These are phyloP conservation scores for Dromiciops gliroides DNA, from an alignment of 2,113 vertebrate species.

Conservation along the genomic window DNA sequence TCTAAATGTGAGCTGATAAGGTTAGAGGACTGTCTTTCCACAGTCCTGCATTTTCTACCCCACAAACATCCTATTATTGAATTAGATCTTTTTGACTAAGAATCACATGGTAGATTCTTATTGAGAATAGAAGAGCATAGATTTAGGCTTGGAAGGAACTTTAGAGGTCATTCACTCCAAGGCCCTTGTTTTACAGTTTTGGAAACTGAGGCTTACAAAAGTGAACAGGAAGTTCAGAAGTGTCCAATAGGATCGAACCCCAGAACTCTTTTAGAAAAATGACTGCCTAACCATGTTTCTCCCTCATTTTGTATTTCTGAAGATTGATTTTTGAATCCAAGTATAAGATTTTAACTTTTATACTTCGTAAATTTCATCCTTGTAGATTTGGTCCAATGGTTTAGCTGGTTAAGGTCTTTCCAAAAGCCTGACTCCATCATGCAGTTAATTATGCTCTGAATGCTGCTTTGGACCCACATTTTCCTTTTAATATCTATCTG, in stretches of 20 bases:
- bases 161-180: not conserved
- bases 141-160: not conserved
- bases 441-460: not conserved
- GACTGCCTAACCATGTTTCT: not conserved
- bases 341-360: not conserved
- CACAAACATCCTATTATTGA: not conserved
- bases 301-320: not conserved
- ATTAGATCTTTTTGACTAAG: not conserved
- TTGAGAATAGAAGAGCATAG: not conserved
- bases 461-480: not conserved
- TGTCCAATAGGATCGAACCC: not conserved
- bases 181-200: not conserved
- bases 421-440: not conserved
- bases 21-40: not conserved
- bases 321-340: not conserved
- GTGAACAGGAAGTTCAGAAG: not conserved
- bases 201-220: not conserved
- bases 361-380: not conserved
- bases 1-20: not conserved
- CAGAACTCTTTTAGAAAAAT: not conserved
- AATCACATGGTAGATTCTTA: not conserved
- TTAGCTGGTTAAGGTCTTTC: not conserved
- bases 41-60: not conserved
- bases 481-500: not conserved
- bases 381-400: not conserved